Conservation (phyloP, 2,888 invertebrate species). For the Himalopsyche kuldschensis region DNA sequence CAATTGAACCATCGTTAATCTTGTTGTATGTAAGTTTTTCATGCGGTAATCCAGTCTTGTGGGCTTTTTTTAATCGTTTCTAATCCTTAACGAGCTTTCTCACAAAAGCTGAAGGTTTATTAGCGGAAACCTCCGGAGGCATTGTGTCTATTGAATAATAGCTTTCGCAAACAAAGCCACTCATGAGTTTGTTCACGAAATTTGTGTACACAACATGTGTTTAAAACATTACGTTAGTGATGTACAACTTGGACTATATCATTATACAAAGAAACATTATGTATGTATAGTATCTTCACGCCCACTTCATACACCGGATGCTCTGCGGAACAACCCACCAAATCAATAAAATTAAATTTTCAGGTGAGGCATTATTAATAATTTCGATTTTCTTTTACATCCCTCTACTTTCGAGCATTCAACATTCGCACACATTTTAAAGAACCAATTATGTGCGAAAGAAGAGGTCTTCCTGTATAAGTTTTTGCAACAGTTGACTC, state of each 20-base stretch:
- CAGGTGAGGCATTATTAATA: too few relatives aligned
- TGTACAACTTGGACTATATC: not conserved
- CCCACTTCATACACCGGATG: too few relatives aligned
- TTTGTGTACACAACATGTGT: not conserved
- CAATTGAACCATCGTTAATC: not conserved
- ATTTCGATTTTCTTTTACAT: too few relatives aligned
- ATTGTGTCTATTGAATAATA: not conserved
- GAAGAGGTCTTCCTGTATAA: too few relatives aligned
- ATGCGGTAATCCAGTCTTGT: not conserved
- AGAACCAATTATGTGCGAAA: too few relatives aligned
- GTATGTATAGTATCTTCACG: too few relatives aligned
- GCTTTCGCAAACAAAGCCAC: not conserved
- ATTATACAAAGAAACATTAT: too few relatives aligned
- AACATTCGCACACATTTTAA: too few relatives aligned
- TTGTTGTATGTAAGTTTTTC: not conserved
- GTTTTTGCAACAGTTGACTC: too few relatives aligned
- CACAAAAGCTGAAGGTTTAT: not conserved
- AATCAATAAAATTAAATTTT: too few relatives aligned
- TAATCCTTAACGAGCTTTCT: not conserved
- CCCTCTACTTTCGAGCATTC: too few relatives aligned
- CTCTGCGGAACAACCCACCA: too few relatives aligned
- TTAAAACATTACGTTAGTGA: not conserved
- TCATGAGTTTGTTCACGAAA: not conserved
- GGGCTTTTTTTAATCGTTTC: not conserved
- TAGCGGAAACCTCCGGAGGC: not conserved